These are phyloP conservation scores for Palythoa caribaeorum DNA, from an alignment of 92 coral and sea anemone species.

Conservation along the genomic window DNA sequence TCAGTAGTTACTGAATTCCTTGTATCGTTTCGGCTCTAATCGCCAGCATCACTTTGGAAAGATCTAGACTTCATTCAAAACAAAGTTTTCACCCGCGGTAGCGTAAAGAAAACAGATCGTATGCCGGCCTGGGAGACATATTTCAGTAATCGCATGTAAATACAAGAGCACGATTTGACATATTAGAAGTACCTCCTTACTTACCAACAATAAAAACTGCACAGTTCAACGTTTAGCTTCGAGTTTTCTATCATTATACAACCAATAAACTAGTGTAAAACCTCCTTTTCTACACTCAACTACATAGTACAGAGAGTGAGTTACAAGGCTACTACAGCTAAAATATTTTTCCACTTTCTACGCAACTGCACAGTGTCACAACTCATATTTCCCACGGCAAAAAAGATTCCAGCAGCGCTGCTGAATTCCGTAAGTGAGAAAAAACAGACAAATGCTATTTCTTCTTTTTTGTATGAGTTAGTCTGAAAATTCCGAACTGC, in stretches of 20 bases:
- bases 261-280: too few species aligned
- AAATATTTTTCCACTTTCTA: background rate
- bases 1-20: conserved; percentile 12
- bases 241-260: background rate
- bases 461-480: background rate
- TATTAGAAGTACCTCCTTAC: background rate
- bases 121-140: conserved; percentile 4
- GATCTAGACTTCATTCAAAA: background rate
- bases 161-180: background rate
- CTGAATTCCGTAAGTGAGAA: conserved; percentile 7
- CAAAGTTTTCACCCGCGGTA: background rate
- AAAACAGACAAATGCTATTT: conserved; percentile 11
- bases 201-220: background rate
- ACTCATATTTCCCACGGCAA: background rate
- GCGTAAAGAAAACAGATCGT: conserved; percentile 5
- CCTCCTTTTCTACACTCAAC: background rate
- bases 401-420: background rate
- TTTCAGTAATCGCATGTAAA: background rate
- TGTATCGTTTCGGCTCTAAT: background rate
- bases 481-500: background rate
- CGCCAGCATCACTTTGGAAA: background rate
- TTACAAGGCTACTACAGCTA: background rate
- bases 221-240: background rate
- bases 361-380: background rate
- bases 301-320: background rate